Evolutionary conservation across 2,113 vertebrate genomes (phyloP), one percentile per base, ranked within the genome.

Genomic region (Anolis carolinensis): DNA sequence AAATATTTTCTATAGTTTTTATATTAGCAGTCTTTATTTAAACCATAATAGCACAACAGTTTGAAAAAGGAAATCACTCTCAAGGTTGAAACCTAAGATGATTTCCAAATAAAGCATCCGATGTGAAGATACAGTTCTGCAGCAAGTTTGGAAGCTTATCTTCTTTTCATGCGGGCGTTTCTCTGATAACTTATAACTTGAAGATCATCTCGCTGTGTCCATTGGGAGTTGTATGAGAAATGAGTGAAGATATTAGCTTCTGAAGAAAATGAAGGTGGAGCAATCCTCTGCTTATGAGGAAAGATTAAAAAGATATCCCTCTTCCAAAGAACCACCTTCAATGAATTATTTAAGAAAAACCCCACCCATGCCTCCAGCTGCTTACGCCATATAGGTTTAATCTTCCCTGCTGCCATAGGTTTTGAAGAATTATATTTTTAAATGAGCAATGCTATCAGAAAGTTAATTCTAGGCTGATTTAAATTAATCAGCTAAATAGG

Each of bases 301-400:
- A 88, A 88, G 39, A 79, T 86, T 67, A 73, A 89, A 89, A 78
- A 78, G 70, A 75, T 75, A 67, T 55, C 59, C 20, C 34, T 10
- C 25, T 79, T 52, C 44, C 55, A 55, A 77, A 86, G 83, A 79
- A 52, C 11, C 48, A n/a, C n/a, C 50, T 76, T 62, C 13, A 36
- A 81, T 80, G 7, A 87, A 87, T 89, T 84, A 80, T 82, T 82
- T 32, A 89, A 72, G 72, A 39, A 32, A 82, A 78, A 75, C 72
- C 18, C 84, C 44, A 27, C 32, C n/a, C 70, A 39, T 25, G 9
- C 14, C 27, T 52, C 25, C 25, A 75, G 1, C 65, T 89, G n/a
- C 2, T 81, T 65, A 72, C 23, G 44, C 36, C 67, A 72, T 71
- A 82, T 25, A 52, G 79, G 32, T n/a, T 50, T 85, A 81, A 77